A percentile compares a stretch with the other conserved stretches of the same genome.
These are phyloP conservation scores for Leuctra nigra DNA, from an alignment of 2,888 invertebrate species.

Conservation along the genomic window DNA sequence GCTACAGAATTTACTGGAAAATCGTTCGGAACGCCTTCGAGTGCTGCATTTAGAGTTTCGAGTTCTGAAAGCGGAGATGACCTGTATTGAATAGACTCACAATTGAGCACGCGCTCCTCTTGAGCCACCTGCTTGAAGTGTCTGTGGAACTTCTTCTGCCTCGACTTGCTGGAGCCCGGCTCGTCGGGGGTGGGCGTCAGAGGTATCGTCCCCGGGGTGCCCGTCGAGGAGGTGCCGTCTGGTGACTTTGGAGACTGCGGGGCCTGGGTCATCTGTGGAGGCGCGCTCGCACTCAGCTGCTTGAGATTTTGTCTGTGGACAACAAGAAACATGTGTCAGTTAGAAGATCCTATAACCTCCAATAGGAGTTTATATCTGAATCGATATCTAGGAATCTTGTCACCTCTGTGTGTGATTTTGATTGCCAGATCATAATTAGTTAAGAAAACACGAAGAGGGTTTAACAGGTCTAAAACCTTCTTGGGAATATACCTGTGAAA, in stretches of 20 bases:
- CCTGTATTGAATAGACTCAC: conserved; percentile 59
- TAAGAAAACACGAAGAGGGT: too few relatives aligned
- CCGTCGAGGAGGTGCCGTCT: conserved; percentile 35
- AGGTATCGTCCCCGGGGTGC: conserved; percentile 37
- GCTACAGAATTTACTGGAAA: too few relatives aligned
- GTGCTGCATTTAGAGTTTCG: too few relatives aligned
- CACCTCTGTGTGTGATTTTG: too few relatives aligned
- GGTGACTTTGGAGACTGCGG: conserved; percentile 39
- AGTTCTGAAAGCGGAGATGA: too few relatives aligned
- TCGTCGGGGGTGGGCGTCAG: conserved; percentile 37
- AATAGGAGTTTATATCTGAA: not conserved
- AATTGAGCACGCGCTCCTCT: conserved; percentile 80
- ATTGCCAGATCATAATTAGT: too few relatives aligned
- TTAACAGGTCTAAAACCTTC: too few relatives aligned
- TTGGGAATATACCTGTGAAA: too few relatives aligned
- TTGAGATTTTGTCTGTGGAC: conserved; percentile 12
- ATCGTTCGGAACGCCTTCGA: too few relatives aligned
- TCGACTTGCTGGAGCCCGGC: conserved; percentile 58
- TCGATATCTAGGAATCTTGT: too few relatives aligned
- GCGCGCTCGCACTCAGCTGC: conserved; percentile 38
- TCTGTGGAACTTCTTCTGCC: conserved; percentile 84
- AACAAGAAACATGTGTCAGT: too few relatives aligned
- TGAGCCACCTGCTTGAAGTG: conserved; percentile 74
- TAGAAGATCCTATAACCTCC: too few relatives aligned
- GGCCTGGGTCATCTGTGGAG: conserved; percentile 38